Evolutionary conservation across 2,797 vertebrate species (phyloP).

Genomic region (Tachyglossus aculeatus): DNA sequence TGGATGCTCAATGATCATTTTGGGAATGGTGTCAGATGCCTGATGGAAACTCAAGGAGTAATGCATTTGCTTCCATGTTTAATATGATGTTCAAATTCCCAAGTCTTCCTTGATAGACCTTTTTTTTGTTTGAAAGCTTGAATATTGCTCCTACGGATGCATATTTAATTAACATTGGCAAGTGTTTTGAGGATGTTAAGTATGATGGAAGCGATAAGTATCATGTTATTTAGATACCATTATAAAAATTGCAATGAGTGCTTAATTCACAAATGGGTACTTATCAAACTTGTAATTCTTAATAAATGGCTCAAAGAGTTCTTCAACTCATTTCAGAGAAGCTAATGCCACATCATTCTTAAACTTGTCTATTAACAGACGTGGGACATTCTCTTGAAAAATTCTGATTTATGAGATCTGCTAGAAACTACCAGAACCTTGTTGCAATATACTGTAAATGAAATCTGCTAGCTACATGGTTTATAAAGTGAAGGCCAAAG

Average conservation of each 20-base stretch:
- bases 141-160: conserved; percentile 46
- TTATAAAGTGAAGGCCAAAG: conserved; percentile 57
- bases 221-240: conserved; percentile 57
- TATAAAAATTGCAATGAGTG: conserved; percentile 53
- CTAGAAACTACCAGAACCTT: conserved; percentile 61
- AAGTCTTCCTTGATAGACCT: conserved; percentile 42
- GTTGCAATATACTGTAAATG: conserved; percentile 68
- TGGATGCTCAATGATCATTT: conserved; percentile 51
- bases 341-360: conserved; percentile 60
- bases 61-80: conserved; percentile 48
- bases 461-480: conserved; percentile 63
- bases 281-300: conserved; percentile 56
- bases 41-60: conserved; percentile 48
- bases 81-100: conserved; percentile 45
- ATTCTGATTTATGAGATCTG: conserved; percentile 61
- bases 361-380: conserved; percentile 62
- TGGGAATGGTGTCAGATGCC: conserved; percentile 36
- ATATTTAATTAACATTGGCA: conserved; percentile 62
- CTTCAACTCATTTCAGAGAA: conserved; percentile 61
- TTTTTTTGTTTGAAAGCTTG: conserved; percentile 49
- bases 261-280: conserved; percentile 55
- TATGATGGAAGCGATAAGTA: conserved; percentile 55
- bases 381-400: conserved; percentile 62
- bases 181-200: conserved; percentile 59
- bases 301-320: conserved; percentile 60